Evolutionary conservation across 2,113 vertebrate species (phyloP).

Genomic region (Mirounga angustirostris): DNA sequence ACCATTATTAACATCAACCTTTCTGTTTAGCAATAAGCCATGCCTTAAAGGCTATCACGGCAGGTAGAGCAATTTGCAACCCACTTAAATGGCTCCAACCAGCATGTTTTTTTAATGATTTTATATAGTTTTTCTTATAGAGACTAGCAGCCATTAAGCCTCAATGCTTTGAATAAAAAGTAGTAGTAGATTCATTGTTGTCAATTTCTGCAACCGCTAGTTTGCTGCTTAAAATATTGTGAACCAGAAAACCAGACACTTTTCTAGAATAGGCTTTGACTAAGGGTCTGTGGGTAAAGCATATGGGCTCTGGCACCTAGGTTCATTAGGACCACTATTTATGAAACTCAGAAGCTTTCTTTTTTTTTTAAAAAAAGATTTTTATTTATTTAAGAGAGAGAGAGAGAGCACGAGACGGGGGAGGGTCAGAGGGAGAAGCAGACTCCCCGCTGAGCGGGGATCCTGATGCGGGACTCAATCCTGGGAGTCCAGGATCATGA

Average conservation of each 20-base stretch:
- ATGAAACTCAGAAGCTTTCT: not conserved
- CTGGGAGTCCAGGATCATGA: too few relatives aligned
- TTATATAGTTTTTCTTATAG: not conserved
- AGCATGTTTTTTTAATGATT: not conserved
- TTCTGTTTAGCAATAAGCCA: not conserved
- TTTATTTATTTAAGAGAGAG: too few relatives aligned
- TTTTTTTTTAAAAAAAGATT: too few relatives aligned
- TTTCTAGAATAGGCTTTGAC: not conserved
- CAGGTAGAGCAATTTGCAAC: not conserved
- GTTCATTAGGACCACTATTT: not conserved
- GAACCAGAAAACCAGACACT: not conserved
- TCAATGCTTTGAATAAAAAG: not conserved
- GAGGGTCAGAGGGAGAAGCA: too few relatives aligned
- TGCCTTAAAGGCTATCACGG: not conserved
- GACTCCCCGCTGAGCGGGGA: too few relatives aligned
- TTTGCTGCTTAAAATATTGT: constrained; percentile 16
- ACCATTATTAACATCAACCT: constrained; percentile 16
- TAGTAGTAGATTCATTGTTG: not conserved
- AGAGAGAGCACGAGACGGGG: too few relatives aligned
- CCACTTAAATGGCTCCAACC: not conserved
- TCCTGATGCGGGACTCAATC: too few relatives aligned
- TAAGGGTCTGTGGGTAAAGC: not conserved
- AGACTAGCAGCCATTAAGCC: constrained; percentile 5
- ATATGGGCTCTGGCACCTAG: not conserved
- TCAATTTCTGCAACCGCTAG: not conserved